Evolutionary conservation across 2,113 vertebrate species (phyloP).

Genomic region (Ceratotherium simum): DNA sequence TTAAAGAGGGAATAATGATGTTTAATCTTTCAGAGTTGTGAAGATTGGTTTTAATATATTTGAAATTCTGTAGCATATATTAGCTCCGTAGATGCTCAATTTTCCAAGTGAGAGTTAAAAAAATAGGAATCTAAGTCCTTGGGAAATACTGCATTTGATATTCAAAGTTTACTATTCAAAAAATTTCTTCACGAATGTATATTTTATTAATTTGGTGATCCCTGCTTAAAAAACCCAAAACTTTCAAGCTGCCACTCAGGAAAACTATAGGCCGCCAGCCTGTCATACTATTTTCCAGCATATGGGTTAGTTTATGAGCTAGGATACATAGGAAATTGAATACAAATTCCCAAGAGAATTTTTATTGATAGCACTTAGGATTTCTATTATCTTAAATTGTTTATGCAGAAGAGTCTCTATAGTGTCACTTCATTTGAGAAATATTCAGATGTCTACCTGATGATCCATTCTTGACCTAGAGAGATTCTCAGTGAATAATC

Average conservation of each 20-base stretch:
- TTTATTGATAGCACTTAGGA: neutral
- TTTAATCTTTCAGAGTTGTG: neutral
- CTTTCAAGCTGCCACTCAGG: neutral
- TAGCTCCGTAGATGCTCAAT: neutral
- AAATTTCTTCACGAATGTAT: neutral
- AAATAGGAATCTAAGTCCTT: neutral
- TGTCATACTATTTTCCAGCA: neutral
- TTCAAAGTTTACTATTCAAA: neutral
- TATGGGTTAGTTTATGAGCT: neutral
- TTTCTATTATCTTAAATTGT: constrained; percentile 9
- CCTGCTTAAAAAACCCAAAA: neutral
- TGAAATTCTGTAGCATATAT: constrained; percentile 14
- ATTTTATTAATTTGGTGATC: constrained; percentile 60
- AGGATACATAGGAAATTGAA: neutral
- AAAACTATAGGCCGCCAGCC: neutral
- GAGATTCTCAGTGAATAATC: constrained; percentile 8
- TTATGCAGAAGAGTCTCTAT: neutral
- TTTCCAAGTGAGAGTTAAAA: constrained; percentile 5
- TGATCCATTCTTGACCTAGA: constrained; percentile 8
- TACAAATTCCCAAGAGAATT: neutral
- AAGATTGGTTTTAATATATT: neutral
- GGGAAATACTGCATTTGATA: constrained; percentile 40
- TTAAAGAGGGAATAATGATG: constrained; percentile 9
- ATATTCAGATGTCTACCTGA: neutral
- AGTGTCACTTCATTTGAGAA: constrained; percentile 26